phyloP scores from a whole-genome alignment of 2,888 invertebrate genomes.

The Dryobota labecula region DNA sequence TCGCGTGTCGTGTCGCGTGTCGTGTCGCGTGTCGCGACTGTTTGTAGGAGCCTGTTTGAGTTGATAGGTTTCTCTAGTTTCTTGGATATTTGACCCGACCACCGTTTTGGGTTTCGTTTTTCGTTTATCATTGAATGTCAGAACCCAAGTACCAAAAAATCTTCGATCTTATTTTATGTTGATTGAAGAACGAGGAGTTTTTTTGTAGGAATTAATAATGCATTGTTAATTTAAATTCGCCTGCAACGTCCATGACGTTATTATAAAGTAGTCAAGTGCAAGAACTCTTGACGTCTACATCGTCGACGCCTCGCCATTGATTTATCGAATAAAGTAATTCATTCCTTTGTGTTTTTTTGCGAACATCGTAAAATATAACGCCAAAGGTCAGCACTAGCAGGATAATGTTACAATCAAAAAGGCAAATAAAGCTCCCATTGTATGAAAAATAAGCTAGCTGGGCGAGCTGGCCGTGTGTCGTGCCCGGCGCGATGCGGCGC shows the following conservation, averaged over 20 bases:
- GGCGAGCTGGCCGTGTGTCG: slow-evolving; percentile 40
- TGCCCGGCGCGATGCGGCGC: slow-evolving; percentile 14
- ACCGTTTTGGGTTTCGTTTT: too few relatives aligned
- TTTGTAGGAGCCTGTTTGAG: too few relatives aligned
- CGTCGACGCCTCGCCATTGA: slow-evolving; percentile 56
- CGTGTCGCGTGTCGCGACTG: too few relatives aligned
- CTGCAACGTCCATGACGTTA: slow-evolving; percentile 48
- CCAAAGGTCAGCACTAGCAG: slow-evolving; percentile 77
- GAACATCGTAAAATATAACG: slow-evolving; percentile 64
- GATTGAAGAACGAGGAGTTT: slow-evolving; percentile 26
- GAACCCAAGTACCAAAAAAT: slow-evolving; percentile 22
- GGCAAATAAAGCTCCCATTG: slow-evolving; percentile 70
- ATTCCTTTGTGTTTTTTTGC: slow-evolving; percentile 73
- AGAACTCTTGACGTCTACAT: slow-evolving; percentile 58
- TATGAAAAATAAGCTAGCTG: slow-evolving; percentile 64
- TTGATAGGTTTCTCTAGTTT: too few relatives aligned
- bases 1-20: too few relatives aligned
- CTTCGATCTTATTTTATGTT: not conserved
- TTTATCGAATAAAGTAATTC: slow-evolving; percentile 70
- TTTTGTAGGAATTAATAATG: slow-evolving; percentile 43
- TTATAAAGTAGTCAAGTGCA: slow-evolving; percentile 57
- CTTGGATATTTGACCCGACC: too few relatives aligned
- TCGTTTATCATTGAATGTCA: slow-evolving; percentile 14
- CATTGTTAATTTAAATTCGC: slow-evolving; percentile 49
- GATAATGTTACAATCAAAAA: slow-evolving; percentile 74